Conservation (phyloP, 2,797 vertebrate genomes). For the Anas capensis region DNA sequence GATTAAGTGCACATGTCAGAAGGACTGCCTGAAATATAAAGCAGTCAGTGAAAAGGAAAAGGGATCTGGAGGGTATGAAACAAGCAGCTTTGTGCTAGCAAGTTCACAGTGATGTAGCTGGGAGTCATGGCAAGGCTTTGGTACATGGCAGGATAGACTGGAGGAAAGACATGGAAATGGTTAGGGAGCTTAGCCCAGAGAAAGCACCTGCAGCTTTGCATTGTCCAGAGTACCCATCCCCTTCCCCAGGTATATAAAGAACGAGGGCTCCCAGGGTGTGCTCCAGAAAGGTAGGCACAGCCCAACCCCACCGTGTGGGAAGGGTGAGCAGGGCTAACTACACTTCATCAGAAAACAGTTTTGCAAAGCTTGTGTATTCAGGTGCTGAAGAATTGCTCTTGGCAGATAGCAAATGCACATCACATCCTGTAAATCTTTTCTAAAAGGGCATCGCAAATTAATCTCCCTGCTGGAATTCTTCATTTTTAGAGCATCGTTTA, state of each 20-base stretch:
- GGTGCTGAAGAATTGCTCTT: constrained; percentile 54
- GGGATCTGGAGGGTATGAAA: neutral
- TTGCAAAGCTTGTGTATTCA: constrained; percentile 27
- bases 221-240: fast-evolving
- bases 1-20: constrained; percentile 47
- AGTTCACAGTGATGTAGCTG: neutral
- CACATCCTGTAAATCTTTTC: constrained; percentile 64
- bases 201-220: neutral
- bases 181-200: neutral
- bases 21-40: constrained; percentile 7
- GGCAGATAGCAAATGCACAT: constrained; percentile 68
- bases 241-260: neutral
- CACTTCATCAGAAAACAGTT: constrained; percentile 62
- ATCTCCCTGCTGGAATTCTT: constrained; percentile 69
- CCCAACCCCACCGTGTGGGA: neutral
- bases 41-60: constrained; percentile 13
- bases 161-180: neutral
- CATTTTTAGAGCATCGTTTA: constrained; percentile 67
- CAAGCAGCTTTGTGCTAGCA: neutral
- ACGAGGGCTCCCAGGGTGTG: neutral
- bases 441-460: constrained; percentile 74
- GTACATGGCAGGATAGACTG: neutral
- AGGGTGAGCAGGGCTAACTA: constrained; percentile 17
- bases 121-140: neutral
- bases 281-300: fast-evolving